These are phyloP conservation scores for Sapayoa aenigma DNA, from an alignment of 2,113 vertebrate genomes.

Conservation along the genomic window DNA sequence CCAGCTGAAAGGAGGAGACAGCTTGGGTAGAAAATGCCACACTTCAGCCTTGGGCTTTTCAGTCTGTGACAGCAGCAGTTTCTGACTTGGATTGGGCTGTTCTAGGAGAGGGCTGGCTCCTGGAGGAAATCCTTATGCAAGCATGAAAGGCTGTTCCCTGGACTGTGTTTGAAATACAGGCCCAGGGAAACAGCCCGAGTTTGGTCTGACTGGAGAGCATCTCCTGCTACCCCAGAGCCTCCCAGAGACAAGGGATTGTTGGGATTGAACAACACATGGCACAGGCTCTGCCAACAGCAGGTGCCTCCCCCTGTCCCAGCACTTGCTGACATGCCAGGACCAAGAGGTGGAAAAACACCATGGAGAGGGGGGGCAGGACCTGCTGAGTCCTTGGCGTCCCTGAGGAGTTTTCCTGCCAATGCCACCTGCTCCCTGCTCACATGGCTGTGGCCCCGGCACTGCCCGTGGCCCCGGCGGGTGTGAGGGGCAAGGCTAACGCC, in stretches of 20 bases:
- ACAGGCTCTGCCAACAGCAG: fast-evolving
- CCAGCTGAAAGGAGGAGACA: background rate
- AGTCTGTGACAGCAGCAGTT: background rate
- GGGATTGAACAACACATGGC: background rate
- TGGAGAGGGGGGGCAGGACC: background rate
- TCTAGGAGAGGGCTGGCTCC: background rate
- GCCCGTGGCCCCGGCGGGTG: background rate
- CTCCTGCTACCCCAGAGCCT: background rate
- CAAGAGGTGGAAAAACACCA: background rate
- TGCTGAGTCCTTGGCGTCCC: background rate
- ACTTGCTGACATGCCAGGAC: background rate
- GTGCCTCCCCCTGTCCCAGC: background rate
- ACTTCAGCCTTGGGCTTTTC: background rate
- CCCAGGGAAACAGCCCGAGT: background rate
- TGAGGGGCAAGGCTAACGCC: background rate
- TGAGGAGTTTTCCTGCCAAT: background rate
- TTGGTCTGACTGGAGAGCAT: background rate
- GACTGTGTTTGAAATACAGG: background rate
- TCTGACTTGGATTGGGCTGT: background rate
- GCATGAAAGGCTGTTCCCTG: background rate
- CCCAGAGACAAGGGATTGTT: background rate
- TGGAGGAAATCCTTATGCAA: background rate
- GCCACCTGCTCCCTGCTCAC: conserved; percentile 14
- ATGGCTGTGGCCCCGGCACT: background rate
- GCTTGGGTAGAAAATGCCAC: background rate